These are phyloP conservation scores for Lithosia quadra DNA, from an alignment of 2,888 invertebrate genomes.

Conservation along the genomic window DNA sequence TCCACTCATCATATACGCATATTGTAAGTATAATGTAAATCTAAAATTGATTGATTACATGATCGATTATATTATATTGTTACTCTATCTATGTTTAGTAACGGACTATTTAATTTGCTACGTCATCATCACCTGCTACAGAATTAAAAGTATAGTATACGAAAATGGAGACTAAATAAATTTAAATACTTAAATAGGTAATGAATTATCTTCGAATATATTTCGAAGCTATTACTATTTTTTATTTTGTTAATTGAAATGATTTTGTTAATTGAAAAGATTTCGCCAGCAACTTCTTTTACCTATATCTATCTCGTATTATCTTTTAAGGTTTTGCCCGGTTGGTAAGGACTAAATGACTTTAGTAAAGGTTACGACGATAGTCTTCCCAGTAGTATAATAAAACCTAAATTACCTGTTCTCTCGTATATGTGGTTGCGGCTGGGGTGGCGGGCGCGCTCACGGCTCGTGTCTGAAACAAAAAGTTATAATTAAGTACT, in stretches of 20 bases:
- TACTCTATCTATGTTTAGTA: neutral
- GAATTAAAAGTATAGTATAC: neutral
- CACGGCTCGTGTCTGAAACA: constrained; percentile 82
- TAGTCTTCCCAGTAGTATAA: neutral
- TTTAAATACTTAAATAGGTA: too few relatives aligned
- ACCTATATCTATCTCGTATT: neutral
- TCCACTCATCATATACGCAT: neutral
- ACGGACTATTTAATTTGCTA: neutral
- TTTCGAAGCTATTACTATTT: too few relatives aligned
- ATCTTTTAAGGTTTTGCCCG: neutral
- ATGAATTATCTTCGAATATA: too few relatives aligned
- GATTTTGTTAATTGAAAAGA: too few relatives aligned
- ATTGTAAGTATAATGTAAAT: neutral
- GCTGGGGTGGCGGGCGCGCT: constrained; percentile 83
- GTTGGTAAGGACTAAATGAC: neutral
- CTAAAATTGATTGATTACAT: neutral
- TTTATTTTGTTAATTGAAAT: too few relatives aligned
- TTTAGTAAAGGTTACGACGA: neutral
- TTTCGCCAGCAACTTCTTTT: neutral
- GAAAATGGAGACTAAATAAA: too few relatives aligned
- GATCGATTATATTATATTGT: neutral
- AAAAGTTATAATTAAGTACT: constrained; percentile 47
- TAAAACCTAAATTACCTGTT: constrained; percentile 64
- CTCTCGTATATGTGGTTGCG: constrained; percentile 69
- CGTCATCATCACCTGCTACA: neutral